phyloP scores from a whole-genome alignment of 1,140 invertebrate species.

The Saccostrea echinata region DNA sequence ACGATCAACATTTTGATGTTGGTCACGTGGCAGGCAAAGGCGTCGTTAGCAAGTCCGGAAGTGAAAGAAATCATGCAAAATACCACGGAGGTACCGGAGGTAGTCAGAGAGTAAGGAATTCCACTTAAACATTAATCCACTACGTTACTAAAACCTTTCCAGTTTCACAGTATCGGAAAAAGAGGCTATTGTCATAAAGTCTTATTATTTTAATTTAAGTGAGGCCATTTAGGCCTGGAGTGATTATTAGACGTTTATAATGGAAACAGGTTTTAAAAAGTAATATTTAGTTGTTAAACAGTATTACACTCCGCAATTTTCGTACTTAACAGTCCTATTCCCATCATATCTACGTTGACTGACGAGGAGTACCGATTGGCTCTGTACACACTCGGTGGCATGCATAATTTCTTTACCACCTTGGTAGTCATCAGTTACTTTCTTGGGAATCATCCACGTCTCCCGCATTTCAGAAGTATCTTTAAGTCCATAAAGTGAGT shows the following conservation, averaged over 20 bases:
- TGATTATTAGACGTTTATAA: not conserved
- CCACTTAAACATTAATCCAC: not conserved
- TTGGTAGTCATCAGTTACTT: slow-evolving; percentile 79
- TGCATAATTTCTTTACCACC: slow-evolving; percentile 76
- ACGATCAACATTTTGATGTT: slow-evolving; percentile 79
- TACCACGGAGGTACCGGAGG: slow-evolving; percentile 58
- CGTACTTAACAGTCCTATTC: slow-evolving; percentile 66
- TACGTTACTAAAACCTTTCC: not conserved
- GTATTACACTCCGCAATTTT: not conserved
- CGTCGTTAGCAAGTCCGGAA: slow-evolving; percentile 57
- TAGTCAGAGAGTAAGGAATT: slow-evolving; percentile 62
- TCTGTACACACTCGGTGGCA: slow-evolving; percentile 73
- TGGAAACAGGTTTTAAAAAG: too few relatives aligned
- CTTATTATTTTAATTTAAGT: not conserved
- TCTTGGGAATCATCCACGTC: slow-evolving; percentile 78
- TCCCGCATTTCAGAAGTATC: slow-evolving; percentile 70
- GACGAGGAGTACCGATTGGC: slow-evolving; percentile 68
- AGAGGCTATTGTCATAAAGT: not conserved
- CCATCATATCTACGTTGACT: slow-evolving; percentile 64
- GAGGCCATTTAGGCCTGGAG: not conserved
- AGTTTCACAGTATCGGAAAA: not conserved
- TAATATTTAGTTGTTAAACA: too few relatives aligned
- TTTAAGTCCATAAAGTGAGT: slow-evolving; percentile 68
- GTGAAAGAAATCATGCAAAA: slow-evolving; percentile 61
- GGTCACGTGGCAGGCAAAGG: slow-evolving; percentile 77